Percentiles rank a stretch among this genome's conserved stretches.
Evolutionary conservation across 2,888 invertebrate species (phyloP).

Genomic region (Conus canariensis): DNA sequence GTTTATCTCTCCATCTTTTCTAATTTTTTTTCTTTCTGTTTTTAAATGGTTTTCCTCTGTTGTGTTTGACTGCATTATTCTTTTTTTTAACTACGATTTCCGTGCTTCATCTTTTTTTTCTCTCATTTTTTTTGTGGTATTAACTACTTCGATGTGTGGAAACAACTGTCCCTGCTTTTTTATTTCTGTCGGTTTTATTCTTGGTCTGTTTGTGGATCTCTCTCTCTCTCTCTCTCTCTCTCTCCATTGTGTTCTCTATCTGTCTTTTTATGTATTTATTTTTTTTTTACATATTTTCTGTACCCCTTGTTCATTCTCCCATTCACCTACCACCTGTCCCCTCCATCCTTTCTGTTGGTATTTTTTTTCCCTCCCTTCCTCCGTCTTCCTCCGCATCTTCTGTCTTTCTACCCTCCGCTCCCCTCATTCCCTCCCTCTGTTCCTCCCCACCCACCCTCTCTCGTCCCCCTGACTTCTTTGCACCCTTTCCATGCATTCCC

Average conservation of each 20-base stretch:
- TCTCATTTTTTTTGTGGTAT: not conserved
- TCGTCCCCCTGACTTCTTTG: not conserved
- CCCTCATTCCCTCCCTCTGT: not conserved
- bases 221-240: not conserved
- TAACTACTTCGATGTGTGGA: too few species aligned
- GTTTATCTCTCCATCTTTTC: not conserved
- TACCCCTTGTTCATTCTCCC: conserved; percentile 29
- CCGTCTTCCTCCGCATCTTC: not conserved
- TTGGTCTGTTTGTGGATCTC: not conserved
- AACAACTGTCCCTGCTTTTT: too few species aligned
- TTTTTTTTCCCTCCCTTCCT: not conserved
- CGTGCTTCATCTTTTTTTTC: too few species aligned
- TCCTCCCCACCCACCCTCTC: not conserved
- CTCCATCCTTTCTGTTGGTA: not conserved
- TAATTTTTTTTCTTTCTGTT: not conserved
- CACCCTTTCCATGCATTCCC: not conserved
- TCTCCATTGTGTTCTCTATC: not conserved
- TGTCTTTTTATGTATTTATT: not conserved
- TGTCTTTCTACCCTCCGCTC: too few species aligned
- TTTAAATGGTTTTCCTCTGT: not conserved
- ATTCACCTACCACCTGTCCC: not conserved
- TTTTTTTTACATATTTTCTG: not conserved
- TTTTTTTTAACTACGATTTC: too few species aligned
- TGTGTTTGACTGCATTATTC: too few species aligned
- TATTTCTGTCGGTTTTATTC: too few species aligned